phyloP scores from a whole-genome alignment of 1,140 invertebrate species.

The Penaeus japonicus region DNA sequence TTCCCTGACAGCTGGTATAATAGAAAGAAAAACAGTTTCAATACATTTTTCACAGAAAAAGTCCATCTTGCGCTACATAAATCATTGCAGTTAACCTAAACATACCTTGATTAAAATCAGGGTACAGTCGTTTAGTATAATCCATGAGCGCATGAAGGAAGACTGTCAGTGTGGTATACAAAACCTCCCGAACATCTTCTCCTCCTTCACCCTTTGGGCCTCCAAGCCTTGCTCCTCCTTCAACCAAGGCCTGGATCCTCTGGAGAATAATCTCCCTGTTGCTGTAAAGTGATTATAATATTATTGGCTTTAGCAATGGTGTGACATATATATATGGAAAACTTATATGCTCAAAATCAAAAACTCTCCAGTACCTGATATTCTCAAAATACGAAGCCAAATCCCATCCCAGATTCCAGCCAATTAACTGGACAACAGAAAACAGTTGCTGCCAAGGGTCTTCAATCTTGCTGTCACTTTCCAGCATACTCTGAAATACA shows the following conservation, averaged over 20 bases:
- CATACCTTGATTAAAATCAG: conserved; percentile 48
- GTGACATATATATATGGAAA: no score
- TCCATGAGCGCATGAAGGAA: conserved; percentile 58
- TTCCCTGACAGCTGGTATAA: no score
- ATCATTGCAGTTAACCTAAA: no score
- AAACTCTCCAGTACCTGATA: conserved; percentile 23
- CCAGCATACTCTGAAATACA: conserved; percentile 28
- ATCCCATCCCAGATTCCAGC: conserved; percentile 55
- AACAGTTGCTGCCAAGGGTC: conserved; percentile 54
- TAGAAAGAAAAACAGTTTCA: no score
- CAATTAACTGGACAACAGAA: conserved; percentile 45
- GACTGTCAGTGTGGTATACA: conserved; percentile 52
- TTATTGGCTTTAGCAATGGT: not conserved
- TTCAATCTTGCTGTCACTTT: conserved; percentile 47
- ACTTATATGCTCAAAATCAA: not conserved
- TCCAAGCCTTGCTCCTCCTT: conserved; percentile 39
- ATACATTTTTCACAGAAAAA: no score
- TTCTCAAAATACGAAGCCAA: conserved; percentile 34
- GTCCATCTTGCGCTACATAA: not conserved
- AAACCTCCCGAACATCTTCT: conserved; percentile 52
- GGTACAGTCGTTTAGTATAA: conserved; percentile 51
- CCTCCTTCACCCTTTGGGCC: conserved; percentile 51
- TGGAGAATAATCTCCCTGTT: conserved; percentile 55
- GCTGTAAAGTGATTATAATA: not conserved
- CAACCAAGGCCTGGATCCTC: conserved; percentile 46